Evolutionary conservation across 2,113 vertebrate genomes (phyloP), one percentile per base, ranked within the genome.

Genomic region (Neopipo cinnamomea): DNA sequence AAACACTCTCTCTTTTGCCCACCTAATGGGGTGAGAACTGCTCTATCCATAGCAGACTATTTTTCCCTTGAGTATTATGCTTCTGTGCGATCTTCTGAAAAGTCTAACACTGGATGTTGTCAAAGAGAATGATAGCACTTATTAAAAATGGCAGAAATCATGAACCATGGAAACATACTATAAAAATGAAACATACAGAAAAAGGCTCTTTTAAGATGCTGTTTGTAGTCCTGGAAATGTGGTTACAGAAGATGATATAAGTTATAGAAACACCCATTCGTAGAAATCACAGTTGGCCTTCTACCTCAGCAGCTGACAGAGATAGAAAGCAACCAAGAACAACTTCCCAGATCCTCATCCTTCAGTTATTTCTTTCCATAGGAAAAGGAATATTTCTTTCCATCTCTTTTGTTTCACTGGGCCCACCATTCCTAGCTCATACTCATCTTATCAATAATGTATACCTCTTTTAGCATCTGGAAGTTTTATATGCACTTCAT

Each of bases 101-200:
- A 97, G 58, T 75, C 71, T 79, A 72, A 93, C 91, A 94, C 72
- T 80, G 74, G 53, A 87, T 7, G 5, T 41, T 97, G 79, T 92
- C 88, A 95, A 62, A 88, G 14, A 95, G 65, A 93, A 95, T 93
- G 68, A 95, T 95, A 93, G 80, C 67, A 95, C 96, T 96, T 97
- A 95, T 92, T 94, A 83, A 95, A 91, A 79, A 85, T 56, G 22
- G 61, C 50, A 91, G 83, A 89, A 95, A 93, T 93, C 50, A 46
- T 88, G 30, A 72, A 77, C 82, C 79, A 68, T 1, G 6, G 87
- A 97, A 94, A 92, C 39, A 92, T 67, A 24, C 27, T 85, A 37
- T 95, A 93, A 95, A 95, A 96, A 87, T 58, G 63, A 89, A 94
- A 87, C 66, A 42, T 91, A 77, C 55, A 86, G 93, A 95, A 87